Conservation (phyloP, 2,797 vertebrate species). For the Anas flavirostris region DNA sequence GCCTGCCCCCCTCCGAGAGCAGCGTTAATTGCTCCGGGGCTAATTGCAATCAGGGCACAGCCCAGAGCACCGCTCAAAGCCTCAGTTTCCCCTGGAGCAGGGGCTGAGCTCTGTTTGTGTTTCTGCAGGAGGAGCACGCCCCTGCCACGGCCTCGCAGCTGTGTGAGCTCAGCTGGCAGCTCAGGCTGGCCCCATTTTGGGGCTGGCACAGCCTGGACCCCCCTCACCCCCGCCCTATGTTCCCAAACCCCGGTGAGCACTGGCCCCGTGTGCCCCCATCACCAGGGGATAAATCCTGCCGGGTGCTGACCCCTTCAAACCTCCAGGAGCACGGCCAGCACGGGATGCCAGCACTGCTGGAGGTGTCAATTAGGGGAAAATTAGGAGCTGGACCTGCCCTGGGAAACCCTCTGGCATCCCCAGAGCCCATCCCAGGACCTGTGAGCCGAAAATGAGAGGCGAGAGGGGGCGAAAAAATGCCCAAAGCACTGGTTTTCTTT, state of each 20-base stretch:
- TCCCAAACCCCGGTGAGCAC: fast-evolving
- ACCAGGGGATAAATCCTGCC: neutral
- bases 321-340: neutral
- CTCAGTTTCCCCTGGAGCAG: neutral
- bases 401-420: neutral
- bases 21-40: neutral
- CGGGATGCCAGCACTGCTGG: neutral
- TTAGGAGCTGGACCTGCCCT: neutral
- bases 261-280: fast-evolving
- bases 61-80: neutral
- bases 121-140: neutral
- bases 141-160: fast-evolving
- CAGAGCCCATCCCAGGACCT: fast-evolving
- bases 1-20: fast-evolving
- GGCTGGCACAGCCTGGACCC: neutral
- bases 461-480: neutral
- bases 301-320: neutral
- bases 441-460: fast-evolving
- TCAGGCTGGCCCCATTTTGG: fast-evolving
- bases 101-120: fast-evolving
- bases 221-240: fast-evolving
- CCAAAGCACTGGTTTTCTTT: neutral
- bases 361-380: conserved; percentile 29
- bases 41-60: neutral
- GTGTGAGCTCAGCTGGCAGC: neutral